Base-by-base conservation (phyloP, 1,140 invertebrate genomes). In the Globodera rostochiensis region DNA sequence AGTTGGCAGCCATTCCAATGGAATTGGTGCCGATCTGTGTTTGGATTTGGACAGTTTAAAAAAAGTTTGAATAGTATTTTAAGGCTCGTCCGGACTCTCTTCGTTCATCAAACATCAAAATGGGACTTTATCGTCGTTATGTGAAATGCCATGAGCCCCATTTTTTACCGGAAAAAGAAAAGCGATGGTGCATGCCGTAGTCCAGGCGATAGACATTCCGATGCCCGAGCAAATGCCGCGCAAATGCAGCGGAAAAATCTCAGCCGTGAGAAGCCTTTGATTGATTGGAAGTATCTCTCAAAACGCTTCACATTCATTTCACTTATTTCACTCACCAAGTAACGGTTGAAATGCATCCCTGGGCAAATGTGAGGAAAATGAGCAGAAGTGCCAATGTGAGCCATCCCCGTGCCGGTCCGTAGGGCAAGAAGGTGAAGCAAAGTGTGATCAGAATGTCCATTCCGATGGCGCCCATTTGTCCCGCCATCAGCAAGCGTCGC, bases 331-430 rank as follows among this genome's bases (percentile, higher is more conserved):
- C 36, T 45, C 21, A 78, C 76, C 76, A 78, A n/a, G 76, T 78
- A n/a, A 78, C 76, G 19, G 76, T 78, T 13, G 76, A 78, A 46
- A 78, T 78, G n/a, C 36, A 66, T 13, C 76, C 76, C 9, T 78
- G 76, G 49, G 60, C 21, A 64, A 78, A 78, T 67, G 46, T 49
- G 11, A 78, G 70, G 13, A 78, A 67, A 21, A 70, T 21, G 49
- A 78, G 76, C 70, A 78, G 7, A 64, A 78, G 76, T n/a, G 49
- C 76, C 66, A 78, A 67, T 25, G 76, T 78, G 21, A 64, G 21
- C 76, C 76, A 78, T 46, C 76, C 76, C 11, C 76, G 45, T 6
- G 21, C 9, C 49, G 15, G 46, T 47, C 76, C 76, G 21, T 47
- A 25, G 49, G 76, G 64, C 1, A 78, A 67, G 69, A 78, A 36